Evolutionary conservation across 2,797 vertebrate genomes (phyloP).

Genomic region (Serranus cabrilla): DNA sequence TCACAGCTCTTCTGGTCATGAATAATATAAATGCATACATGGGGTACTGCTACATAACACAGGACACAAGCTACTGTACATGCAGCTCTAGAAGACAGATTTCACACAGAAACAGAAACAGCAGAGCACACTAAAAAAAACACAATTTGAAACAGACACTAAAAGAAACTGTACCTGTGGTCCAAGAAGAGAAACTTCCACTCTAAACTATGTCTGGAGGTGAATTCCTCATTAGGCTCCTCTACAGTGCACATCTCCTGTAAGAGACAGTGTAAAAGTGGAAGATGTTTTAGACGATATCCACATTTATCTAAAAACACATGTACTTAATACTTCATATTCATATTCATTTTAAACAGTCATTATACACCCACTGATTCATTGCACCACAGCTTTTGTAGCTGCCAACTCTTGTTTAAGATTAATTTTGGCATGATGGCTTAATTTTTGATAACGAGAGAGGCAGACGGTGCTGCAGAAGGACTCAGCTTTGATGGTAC

Average conservation of each 20-base stretch:
- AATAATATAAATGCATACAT: no score
- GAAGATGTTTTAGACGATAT: background rate
- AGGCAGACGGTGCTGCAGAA: no score
- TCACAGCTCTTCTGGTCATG: background rate
- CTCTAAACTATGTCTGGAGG: slow-evolving; percentile 98
- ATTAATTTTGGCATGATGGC: no score
- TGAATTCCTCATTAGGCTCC: slow-evolving; percentile 97
- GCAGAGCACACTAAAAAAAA: background rate
- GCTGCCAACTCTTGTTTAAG: no score
- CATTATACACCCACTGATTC: background rate
- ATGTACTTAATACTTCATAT: background rate
- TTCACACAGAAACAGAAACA: background rate
- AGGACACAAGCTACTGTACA: background rate
- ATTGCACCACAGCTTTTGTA: no score
- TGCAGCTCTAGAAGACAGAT: no score
- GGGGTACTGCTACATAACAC: background rate
- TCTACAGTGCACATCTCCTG: slow-evolving; percentile 98
- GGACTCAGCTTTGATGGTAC: no score
- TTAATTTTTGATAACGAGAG: no score
- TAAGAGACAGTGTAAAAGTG: background rate
- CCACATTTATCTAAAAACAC: background rate
- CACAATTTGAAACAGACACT: background rate
- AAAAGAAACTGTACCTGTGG: slow-evolving; percentile 88
- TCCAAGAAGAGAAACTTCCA: slow-evolving; percentile 99
- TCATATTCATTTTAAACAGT: background rate